Evolutionary conservation across 2,113 vertebrate species (phyloP).

Genomic region (Sinocyclocheilus rhinocerous): DNA sequence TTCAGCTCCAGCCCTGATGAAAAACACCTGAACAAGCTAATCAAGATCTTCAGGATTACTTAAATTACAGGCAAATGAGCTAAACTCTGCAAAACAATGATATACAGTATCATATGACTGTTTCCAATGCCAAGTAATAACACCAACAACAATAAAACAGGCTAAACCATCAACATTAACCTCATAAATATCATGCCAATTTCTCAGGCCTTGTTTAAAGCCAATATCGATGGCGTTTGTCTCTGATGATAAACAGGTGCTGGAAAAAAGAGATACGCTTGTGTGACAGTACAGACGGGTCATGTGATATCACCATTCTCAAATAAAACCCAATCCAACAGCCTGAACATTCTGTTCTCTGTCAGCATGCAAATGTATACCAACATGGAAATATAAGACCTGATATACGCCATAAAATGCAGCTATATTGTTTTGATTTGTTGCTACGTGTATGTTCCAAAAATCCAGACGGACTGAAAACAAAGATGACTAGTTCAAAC

Average conservation of each 20-base stretch:
- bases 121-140: no score
- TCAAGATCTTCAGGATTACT: no score
- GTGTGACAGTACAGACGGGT: neutral
- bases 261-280: neutral
- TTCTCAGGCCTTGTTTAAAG: neutral
- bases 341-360: slow-evolving; percentile 7
- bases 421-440: neutral
- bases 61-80: no score
- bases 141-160: no score
- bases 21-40: no score
- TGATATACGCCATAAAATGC: neutral
- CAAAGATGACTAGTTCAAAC: neutral
- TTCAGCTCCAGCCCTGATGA: no score
- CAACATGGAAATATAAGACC: neutral
- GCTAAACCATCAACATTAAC: neutral
- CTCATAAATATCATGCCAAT: neutral
- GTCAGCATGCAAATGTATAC: neutral
- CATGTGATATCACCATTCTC: slow-evolving; percentile 1
- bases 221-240: neutral
- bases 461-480: neutral
- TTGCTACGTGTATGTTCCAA: neutral
- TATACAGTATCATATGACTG: no score
- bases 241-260: neutral
- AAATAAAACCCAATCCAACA: slow-evolving; percentile 1
- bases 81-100: no score